Percentiles rank a stretch among this genome's conserved stretches.
phyloP scores from a whole-genome alignment of 2,113 vertebrate species.

The Microtus oregoni region DNA sequence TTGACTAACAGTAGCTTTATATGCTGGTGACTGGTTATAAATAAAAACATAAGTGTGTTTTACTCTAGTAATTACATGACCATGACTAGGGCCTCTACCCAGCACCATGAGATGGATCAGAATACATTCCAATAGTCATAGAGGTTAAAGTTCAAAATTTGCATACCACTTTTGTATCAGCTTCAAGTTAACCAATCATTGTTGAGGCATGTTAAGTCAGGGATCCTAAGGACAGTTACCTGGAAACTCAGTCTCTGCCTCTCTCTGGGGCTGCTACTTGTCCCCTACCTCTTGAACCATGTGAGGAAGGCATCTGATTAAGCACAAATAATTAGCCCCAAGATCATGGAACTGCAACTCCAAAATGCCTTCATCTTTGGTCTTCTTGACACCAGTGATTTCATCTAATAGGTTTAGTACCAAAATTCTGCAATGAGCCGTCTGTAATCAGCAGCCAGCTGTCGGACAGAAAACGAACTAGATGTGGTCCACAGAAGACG shows the following conservation, averaged over 20 bases:
- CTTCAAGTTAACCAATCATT: background rate
- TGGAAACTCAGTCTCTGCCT: background rate
- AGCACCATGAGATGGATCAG: background rate
- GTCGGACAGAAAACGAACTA: background rate
- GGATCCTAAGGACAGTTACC: background rate
- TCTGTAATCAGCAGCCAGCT: background rate
- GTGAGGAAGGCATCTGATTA: background rate
- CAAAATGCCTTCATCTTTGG: conserved; percentile 3
- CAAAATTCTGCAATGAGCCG: background rate
- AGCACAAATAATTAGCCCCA: background rate
- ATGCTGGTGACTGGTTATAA: background rate
- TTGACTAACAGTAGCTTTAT: background rate
- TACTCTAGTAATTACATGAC: background rate
- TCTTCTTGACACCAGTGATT: background rate
- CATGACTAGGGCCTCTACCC: background rate
- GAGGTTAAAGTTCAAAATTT: background rate
- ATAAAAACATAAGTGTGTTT: background rate
- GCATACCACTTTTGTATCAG: background rate
- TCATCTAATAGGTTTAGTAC: background rate
- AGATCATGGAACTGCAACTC: background rate
- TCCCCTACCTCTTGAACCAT: background rate
- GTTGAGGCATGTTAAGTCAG: background rate
- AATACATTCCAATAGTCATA: background rate
- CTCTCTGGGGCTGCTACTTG: background rate
- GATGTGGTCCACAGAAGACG: background rate